Percentiles rank a stretch among this genome's conserved stretches.
Conservation (phyloP, 1,140 invertebrate species). For the Nasonia giraulti region DNA sequence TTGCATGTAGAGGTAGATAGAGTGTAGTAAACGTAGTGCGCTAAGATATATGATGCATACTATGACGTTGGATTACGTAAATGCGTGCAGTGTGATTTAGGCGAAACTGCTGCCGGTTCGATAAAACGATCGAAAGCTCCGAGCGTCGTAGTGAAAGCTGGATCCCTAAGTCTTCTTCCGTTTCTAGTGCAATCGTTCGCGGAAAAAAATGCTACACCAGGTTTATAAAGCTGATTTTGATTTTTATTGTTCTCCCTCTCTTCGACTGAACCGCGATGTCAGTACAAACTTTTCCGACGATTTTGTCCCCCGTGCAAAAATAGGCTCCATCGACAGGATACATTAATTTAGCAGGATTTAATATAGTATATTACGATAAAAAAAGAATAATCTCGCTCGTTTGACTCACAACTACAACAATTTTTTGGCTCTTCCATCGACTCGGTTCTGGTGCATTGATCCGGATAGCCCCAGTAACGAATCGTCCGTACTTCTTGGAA, state of each 20-base stretch:
- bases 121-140: neutral
- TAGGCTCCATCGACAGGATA: neutral
- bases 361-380: conserved; percentile 22
- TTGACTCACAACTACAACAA: no score
- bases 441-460: no score
- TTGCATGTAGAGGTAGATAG: conserved; percentile 43
- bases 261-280: no score
- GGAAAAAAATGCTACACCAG: no score
- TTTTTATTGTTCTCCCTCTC: neutral
- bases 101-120: neutral
- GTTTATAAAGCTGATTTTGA: neutral
- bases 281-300: neutral
- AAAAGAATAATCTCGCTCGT: neutral
- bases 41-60: conserved; percentile 23
- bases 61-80: conserved; percentile 44
- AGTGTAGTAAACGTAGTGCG: conserved; percentile 19
- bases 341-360: no score
- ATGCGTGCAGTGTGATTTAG: neutral
- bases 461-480: no score
- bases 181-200: neutral
- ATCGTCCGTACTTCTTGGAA: neutral
- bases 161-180: neutral
- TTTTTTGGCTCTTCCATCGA: no score
- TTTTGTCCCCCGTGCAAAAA: neutral
- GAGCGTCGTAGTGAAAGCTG: conserved; percentile 26